Conservation (phyloP, 2,797 vertebrate species). For the Trichosurus vulpecula region DNA sequence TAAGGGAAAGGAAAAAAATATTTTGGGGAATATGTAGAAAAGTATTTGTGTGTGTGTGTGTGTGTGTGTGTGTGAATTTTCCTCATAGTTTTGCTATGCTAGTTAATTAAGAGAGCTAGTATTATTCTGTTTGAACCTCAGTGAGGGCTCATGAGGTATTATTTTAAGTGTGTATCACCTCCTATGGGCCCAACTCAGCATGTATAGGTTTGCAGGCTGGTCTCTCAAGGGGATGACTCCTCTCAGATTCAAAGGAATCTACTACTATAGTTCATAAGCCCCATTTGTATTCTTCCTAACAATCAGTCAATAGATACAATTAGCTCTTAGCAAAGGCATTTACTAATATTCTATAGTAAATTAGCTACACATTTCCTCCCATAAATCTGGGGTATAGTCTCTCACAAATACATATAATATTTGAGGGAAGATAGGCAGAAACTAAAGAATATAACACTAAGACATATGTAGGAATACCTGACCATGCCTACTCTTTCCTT, state of each 20-base stretch:
- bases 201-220: background rate
- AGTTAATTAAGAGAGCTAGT: background rate
- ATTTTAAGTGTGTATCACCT: background rate
- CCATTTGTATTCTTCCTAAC: background rate
- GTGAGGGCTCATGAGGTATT: background rate
- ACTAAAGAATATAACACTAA: background rate
- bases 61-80: background rate
- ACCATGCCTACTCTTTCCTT: background rate
- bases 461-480: background rate
- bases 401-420: background rate
- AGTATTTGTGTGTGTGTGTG: background rate
- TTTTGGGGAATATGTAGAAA: background rate
- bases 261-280: background rate
- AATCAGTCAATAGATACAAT: background rate
- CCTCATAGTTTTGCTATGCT: background rate
- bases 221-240: background rate
- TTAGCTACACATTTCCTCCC: background rate
- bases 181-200: background rate
- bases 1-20: background rate
- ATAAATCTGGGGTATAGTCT: background rate
- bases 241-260: background rate
- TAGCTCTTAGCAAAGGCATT: background rate
- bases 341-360: background rate
- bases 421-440: background rate
- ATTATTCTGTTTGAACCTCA: background rate